Conservation (phyloP, 2,888 invertebrate species). For the Drosophila tripunctata region DNA sequence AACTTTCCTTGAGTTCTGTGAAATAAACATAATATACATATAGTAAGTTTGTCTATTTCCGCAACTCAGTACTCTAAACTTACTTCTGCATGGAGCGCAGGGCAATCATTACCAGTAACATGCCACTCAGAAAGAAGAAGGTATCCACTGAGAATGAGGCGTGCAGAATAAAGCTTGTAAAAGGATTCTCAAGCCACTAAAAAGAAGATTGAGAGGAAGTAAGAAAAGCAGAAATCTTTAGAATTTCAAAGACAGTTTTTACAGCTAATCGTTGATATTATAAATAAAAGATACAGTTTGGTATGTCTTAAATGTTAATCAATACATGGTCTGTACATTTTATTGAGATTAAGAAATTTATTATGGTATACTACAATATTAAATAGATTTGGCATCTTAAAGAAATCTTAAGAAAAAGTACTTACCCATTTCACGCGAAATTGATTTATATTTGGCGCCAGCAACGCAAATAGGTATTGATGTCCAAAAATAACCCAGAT, state of each 20-base stretch:
- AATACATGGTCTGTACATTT: too few relatives aligned
- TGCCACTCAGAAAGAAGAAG: slow-evolving; percentile 87
- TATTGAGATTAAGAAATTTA: too few relatives aligned
- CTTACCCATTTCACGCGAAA: slow-evolving; percentile 48
- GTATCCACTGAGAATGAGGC: slow-evolving; percentile 86
- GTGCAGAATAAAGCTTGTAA: slow-evolving; percentile 73
- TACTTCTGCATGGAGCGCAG: slow-evolving; percentile 70
- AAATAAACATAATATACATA: not conserved
- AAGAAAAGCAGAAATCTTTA: not conserved
- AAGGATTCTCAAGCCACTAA: slow-evolving; percentile 56
- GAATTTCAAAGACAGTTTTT: too few relatives aligned
- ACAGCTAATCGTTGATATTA: too few relatives aligned
- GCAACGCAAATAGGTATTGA: slow-evolving; percentile 39
- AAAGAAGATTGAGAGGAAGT: not conserved
- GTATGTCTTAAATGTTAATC: too few relatives aligned
- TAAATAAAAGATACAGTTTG: too few relatives aligned
- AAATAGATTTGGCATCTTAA: too few relatives aligned
- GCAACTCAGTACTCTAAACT: too few relatives aligned
- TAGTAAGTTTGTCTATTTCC: not conserved
- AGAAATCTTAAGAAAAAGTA: not conserved
- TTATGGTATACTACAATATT: too few relatives aligned
- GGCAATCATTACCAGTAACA: slow-evolving; percentile 80
- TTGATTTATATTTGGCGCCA: slow-evolving; percentile 64
- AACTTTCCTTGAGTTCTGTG: slow-evolving; percentile 75
- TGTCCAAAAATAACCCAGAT: slow-evolving; percentile 81